These are phyloP conservation scores for Chalcosyrphus nemorum DNA, from an alignment of 2,888 invertebrate species.

Conservation along the genomic window DNA sequence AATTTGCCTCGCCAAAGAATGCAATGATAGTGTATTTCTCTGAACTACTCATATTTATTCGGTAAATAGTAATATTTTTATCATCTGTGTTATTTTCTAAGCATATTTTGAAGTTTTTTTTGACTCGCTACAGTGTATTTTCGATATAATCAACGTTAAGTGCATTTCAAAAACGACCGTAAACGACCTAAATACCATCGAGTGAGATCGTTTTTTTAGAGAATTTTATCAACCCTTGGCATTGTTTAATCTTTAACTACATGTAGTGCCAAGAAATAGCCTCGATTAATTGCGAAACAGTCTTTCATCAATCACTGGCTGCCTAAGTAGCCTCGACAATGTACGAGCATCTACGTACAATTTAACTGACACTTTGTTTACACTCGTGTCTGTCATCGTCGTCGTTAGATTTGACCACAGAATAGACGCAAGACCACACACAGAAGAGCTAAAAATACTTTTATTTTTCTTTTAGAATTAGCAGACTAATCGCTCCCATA, in stretches of 20 bases:
- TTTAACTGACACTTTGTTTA: constrained; percentile 42
- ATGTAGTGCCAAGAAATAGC: too few relatives aligned
- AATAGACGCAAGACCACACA: background rate
- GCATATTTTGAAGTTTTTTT: too few relatives aligned
- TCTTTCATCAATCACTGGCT: constrained; percentile 18
- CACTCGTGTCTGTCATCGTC: constrained; percentile 4
- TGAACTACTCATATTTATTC: background rate
- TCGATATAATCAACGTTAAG: too few relatives aligned
- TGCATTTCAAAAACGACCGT: too few relatives aligned
- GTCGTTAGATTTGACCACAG: background rate
- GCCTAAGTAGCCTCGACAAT: constrained; percentile 18
- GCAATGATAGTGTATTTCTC: background rate
- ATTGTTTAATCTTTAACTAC: background rate
- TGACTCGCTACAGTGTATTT: too few relatives aligned
- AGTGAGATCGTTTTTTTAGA: too few relatives aligned
- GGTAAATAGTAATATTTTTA: too few relatives aligned
- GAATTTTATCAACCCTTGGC: too few relatives aligned
- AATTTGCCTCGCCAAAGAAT: background rate
- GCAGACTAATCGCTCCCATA: constrained; percentile 61
- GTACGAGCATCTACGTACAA: constrained; percentile 18
- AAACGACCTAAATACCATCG: too few relatives aligned
- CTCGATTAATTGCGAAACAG: background rate
- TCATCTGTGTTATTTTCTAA: too few relatives aligned
- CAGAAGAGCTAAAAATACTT: constrained; percentile 8
- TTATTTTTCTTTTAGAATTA: constrained; percentile 40